Base-by-base conservation (phyloP, 2,888 invertebrate genomes). In the Dusona sp. region DNA sequence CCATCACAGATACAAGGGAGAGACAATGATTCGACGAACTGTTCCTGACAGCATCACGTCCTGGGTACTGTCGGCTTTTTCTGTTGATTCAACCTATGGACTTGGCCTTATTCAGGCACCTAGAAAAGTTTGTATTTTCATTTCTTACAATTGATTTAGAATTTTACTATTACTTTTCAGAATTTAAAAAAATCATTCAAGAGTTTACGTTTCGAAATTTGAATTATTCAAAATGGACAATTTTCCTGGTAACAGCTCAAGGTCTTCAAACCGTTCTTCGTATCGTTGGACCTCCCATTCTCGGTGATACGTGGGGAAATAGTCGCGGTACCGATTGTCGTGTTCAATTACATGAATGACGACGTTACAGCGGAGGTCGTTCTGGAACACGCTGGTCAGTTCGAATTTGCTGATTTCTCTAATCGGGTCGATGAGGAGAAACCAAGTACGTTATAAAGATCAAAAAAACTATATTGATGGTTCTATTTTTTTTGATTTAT, bases 271-370 rank as follows among this genome's bases (percentile, higher is more conserved):
- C 97, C 97, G 13, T 98, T 99, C 93, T 97, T 98, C 89, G 96
- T 99, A 65, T 96, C 97, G 11, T 95, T 98, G 11, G 98, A 98
- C 92, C 94, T 99, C 73, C 99, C 99, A 0, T 97, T 98, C 90
- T 97, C 97, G 0, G 96, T 99, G 19, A 97, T 98, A 90, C 96
- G 97, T 87, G 99, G 98, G 36, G 99, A 99, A 95, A 97, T 97
- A 11, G 96, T 99, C 79, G 97, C 98, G 0, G 96, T 99, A 78
- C 97, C 99, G 70, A 96, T 98, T 16, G 97, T 98, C 2, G 96
- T 99, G 11, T 98, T 97, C 94, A 99, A 99, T 94, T 98, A 99
- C 91, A 95, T 98, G 94, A 96, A 97, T 19, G 96, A 96, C 85
- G 97, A 98, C 88, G 95, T 97, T 0, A 95, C 95, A 19, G 97